These are phyloP conservation scores for Patiria miniata DNA, from an alignment of 35 echinoderm and acorn worm species.

Conservation along the genomic window DNA sequence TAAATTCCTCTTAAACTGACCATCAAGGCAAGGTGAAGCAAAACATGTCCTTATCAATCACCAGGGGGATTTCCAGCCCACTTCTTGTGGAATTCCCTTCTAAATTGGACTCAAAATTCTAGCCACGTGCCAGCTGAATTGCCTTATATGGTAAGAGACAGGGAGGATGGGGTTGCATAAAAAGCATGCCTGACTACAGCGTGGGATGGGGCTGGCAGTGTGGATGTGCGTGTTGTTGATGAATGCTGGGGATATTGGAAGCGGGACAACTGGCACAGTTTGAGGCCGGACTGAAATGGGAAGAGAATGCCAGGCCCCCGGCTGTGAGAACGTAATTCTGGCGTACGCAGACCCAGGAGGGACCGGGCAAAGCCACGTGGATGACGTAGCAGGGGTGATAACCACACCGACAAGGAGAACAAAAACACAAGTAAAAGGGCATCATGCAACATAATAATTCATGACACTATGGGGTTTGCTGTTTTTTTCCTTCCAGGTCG, in stretches of 20 bases:
- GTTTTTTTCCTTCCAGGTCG: background rate
- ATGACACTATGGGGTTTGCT: background rate
- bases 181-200: conserved; percentile 20
- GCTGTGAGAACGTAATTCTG: conserved; percentile 17
- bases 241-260: background rate
- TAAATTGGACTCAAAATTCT: conserved; percentile 21
- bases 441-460: background rate
- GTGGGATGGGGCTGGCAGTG: background rate
- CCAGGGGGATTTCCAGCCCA: background rate
- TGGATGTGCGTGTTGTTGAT: background rate
- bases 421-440: background rate
- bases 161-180: background rate
- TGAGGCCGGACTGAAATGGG: background rate
- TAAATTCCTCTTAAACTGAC: too few relatives aligned
- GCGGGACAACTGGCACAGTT: conserved; percentile 1
- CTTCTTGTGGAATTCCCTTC: conserved; percentile 18
- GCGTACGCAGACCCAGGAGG: background rate
- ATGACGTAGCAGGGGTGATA: background rate
- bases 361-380: background rate
- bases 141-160: conserved; percentile 22
- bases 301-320: conserved; percentile 8
- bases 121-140: conserved; percentile 27
- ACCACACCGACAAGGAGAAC: background rate
- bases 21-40: background rate
- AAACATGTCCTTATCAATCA: conserved; percentile 17